Evolutionary conservation across 1,140 invertebrate genomes (phyloP).

Genomic region (Aethina tumida): DNA sequence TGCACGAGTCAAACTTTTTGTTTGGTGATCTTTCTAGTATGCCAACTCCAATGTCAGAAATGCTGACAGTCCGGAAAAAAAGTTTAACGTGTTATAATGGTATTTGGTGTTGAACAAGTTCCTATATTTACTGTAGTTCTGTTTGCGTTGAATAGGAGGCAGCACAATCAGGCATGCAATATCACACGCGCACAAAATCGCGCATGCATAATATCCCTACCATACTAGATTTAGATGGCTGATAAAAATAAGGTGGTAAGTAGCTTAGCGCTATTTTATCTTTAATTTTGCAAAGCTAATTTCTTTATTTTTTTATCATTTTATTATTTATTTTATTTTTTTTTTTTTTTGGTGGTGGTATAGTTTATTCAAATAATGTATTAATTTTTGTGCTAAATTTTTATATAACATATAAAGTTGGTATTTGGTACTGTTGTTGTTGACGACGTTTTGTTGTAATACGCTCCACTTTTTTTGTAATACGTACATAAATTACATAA

Average conservation of each 20-base stretch:
- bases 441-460: no score
- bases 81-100: constrained; percentile 21
- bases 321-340: constrained; percentile 15
- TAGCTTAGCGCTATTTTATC: constrained; percentile 31
- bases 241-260: constrained; percentile 29
- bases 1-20: constrained; percentile 19
- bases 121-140: constrained; percentile 31
- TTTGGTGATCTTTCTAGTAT: constrained; percentile 8
- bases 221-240: constrained; percentile 34
- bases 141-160: constrained; percentile 33
- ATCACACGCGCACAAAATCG: constrained; percentile 29
- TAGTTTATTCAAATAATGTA: constrained; percentile 1
- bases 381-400: constrained; percentile 10
- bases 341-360: constrained; percentile 24
- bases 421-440: no score
- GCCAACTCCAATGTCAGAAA: no score
- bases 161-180: constrained; percentile 32
- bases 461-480: no score
- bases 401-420: no score
- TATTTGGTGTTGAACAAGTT: constrained; percentile 16
- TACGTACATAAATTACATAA: no score
- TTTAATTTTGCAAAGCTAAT: constrained; percentile 21
- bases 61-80: no score
- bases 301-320: constrained; percentile 11
- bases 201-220: constrained; percentile 32